These are phyloP conservation scores for Planococcus citri DNA, from an alignment of 1,140 invertebrate genomes.

Conservation along the genomic window DNA sequence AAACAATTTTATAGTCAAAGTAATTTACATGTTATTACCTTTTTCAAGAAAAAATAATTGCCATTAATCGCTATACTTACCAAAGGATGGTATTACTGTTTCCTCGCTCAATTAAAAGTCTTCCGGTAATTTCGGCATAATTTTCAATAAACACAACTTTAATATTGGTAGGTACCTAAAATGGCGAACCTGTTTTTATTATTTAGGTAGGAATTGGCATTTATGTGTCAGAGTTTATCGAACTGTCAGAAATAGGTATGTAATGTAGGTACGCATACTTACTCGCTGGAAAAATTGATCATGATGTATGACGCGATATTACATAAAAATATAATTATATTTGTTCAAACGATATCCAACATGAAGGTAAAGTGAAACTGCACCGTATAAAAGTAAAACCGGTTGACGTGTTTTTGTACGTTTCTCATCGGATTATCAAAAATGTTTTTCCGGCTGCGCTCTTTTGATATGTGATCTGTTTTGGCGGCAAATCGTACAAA, in stretches of 20 bases:
- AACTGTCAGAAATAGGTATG: not conserved
- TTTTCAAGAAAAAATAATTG: not conserved
- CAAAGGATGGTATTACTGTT: not conserved
- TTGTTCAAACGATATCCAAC: not conserved
- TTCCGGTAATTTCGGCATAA: too few species aligned
- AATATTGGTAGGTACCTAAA: too few species aligned
- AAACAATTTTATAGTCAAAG: too few species aligned
- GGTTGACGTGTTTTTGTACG: not conserved
- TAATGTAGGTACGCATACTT: not conserved
- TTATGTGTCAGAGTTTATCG: too few species aligned
- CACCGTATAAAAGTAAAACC: not conserved
- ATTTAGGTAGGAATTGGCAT: not conserved
- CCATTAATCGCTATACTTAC: not conserved
- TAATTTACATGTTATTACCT: too few species aligned
- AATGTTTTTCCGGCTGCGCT: not conserved
- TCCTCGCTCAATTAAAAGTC: too few species aligned
- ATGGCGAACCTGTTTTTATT: not conserved
- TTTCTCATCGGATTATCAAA: not conserved
- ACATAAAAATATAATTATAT: constrained; percentile 3
- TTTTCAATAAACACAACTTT: not conserved
- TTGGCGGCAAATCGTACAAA: too few species aligned
- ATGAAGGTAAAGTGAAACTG: not conserved
- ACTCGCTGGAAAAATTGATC: not conserved
- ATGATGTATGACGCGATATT: not conserved
- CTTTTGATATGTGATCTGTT: not conserved